Percentiles rank a stretch among this genome's conserved stretches.
These are phyloP conservation scores for Spea bombifrons DNA, from an alignment of 2,113 vertebrate species.

Conservation along the genomic window DNA sequence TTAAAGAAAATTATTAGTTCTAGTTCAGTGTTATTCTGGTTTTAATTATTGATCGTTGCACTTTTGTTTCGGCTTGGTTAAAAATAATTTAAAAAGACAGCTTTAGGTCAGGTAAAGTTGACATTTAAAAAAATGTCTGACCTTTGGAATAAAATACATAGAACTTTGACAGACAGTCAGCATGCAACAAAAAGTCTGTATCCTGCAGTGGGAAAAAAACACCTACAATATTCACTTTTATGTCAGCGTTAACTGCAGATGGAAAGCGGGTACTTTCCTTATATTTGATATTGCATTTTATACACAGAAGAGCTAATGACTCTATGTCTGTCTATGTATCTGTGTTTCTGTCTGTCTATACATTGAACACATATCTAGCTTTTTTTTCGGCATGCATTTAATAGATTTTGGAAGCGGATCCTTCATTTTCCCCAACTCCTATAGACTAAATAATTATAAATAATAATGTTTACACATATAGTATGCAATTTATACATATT, in stretches of 20 bases:
- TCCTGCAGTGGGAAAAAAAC: slow-evolving; percentile 39
- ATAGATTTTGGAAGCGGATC: too few relatives aligned
- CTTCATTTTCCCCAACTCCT: too few relatives aligned
- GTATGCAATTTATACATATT: too few relatives aligned
- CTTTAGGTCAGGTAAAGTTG: slow-evolving; percentile 44
- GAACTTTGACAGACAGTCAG: slow-evolving; percentile 48
- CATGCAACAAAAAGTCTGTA: slow-evolving; percentile 45
- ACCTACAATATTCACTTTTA: slow-evolving; percentile 35
- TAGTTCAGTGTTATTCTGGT: slow-evolving; percentile 24
- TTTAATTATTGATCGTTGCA: slow-evolving; percentile 46
- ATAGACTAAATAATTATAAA: too few relatives aligned
- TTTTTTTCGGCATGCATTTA: too few relatives aligned
- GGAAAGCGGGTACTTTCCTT: neutral
- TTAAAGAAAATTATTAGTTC: slow-evolving; percentile 15
- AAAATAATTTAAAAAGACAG: slow-evolving; percentile 48
- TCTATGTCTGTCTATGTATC: neutral
- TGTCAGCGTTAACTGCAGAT: slow-evolving; percentile 16
- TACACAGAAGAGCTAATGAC: neutral
- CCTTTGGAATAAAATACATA: slow-evolving; percentile 49
- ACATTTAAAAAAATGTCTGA: slow-evolving; percentile 47
- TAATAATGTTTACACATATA: too few relatives aligned
- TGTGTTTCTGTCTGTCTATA: too few relatives aligned
- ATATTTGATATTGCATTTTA: neutral
- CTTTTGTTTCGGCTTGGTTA: slow-evolving; percentile 44
- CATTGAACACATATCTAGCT: too few relatives aligned